phyloP scores from a whole-genome alignment of 2,113 vertebrate genomes.

The Turdus rufiventris region DNA sequence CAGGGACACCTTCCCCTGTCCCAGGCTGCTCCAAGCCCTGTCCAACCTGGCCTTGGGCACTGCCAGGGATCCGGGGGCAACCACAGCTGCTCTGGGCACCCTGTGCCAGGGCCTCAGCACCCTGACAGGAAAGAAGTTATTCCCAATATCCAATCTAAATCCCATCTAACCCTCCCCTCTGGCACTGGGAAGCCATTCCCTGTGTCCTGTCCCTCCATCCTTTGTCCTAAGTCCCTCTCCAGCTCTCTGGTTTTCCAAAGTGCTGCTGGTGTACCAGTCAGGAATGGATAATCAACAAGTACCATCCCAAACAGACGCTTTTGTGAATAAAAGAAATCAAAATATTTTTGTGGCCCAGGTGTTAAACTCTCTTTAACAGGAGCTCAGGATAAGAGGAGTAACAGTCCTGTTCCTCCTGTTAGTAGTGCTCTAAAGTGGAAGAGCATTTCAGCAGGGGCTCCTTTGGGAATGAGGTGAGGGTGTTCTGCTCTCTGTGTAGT shows the following conservation, averaged over 20 bases:
- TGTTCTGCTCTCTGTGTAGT: background rate
- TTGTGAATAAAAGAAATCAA: background rate
- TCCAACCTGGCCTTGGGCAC: background rate
- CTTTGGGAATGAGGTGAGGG: fast-evolving
- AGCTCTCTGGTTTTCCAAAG: background rate
- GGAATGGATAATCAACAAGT: background rate
- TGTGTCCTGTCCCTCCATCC: background rate
- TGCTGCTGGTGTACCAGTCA: background rate
- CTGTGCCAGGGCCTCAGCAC: background rate
- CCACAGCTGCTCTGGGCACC: background rate
- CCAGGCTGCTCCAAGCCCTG: fast-evolving
- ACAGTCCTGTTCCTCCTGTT: background rate
- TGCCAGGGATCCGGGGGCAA: background rate
- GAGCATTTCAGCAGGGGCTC: background rate
- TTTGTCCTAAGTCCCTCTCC: background rate
- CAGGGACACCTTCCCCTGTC: background rate
- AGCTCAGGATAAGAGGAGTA: background rate
- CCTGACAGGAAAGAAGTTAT: fast-evolving
- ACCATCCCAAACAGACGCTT: background rate
- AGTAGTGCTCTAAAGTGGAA: background rate
- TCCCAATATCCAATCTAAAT: background rate
- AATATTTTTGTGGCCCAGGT: background rate
- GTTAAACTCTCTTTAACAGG: background rate
- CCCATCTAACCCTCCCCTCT: background rate
- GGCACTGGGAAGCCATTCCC: background rate